Conservation (phyloP, 2,888 invertebrate genomes). For the Dryobota labecula region DNA sequence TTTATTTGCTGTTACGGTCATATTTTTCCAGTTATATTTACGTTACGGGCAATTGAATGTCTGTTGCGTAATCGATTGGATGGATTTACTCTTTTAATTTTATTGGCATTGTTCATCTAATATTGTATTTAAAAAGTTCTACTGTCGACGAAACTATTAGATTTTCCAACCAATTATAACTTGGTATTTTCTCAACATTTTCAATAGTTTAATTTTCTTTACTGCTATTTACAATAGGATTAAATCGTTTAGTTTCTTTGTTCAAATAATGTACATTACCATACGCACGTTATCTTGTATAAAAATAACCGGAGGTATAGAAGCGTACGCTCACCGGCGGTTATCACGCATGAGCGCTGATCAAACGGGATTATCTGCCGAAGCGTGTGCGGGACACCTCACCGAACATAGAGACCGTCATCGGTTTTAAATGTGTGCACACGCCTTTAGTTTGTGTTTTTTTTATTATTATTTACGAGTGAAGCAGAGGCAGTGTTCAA, state of each 20-base stretch:
- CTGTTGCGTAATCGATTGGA: not conserved
- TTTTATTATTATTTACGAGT: conserved; percentile 33
- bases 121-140: not conserved
- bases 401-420: conserved; percentile 68
- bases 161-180: not conserved
- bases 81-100: not conserved
- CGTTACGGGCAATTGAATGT: not conserved
- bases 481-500: conserved; percentile 23
- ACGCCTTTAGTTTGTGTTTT: conserved; percentile 52
- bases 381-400: conserved; percentile 74
- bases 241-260: conserved; percentile 43
- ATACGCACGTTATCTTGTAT: conserved; percentile 55
- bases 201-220: not conserved
- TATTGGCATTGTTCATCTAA: not conserved
- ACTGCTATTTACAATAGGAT: not conserved
- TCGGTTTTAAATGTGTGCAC: conserved; percentile 62
- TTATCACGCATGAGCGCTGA: conserved; percentile 81
- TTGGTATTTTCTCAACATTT: not conserved
- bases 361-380: conserved; percentile 81
- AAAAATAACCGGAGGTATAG: conserved; percentile 74
- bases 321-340: conserved; percentile 69
- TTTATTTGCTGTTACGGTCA: conserved; percentile 40
- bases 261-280: conserved; percentile 36
- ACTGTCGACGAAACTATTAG: not conserved
- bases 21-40: conserved; percentile 21